Conservation (phyloP, 1,140 invertebrate genomes). For the Bombus difficillimus region DNA sequence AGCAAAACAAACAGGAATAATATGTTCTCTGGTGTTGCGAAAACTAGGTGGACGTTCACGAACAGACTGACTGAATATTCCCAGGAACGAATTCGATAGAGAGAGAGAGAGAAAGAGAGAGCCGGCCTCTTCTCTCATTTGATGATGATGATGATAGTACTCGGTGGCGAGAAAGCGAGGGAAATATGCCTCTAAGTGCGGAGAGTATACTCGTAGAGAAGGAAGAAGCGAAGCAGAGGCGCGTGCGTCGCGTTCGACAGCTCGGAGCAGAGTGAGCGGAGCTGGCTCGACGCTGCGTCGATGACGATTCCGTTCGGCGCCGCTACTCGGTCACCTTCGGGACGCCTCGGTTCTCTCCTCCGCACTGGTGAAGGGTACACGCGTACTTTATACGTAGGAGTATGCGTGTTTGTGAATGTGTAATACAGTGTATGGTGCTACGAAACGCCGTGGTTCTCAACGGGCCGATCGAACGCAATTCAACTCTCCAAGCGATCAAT, state of each 20-base stretch:
- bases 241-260: conserved; percentile 73
- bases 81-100: not conserved
- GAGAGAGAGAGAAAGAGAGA: not conserved
- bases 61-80: conserved; percentile 3
- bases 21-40: not conserved
- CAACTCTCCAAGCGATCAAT: conserved; percentile 36
- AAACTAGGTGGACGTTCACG: conserved; percentile 17
- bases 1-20: not conserved
- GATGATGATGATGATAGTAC: not conserved
- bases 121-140: conserved; percentile 4
- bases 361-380: conserved; percentile 37
- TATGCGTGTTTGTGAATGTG: conserved; percentile 54
- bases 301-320: conserved; percentile 62
- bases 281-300: conserved; percentile 54
- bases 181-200: conserved; percentile 12
- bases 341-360: conserved; percentile 38
- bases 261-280: conserved; percentile 75
- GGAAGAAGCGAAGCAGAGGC: conserved; percentile 45
- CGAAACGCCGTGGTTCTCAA: conserved; percentile 59
- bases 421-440: conserved; percentile 53
- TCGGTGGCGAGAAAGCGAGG: conserved; percentile 38
- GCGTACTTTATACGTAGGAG: conserved; percentile 29
- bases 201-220: conserved; percentile 16
- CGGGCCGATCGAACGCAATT: conserved; percentile 54
- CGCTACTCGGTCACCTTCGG: conserved; percentile 45